Conservation (phyloP, 2,113 vertebrate genomes). For the Tupaia tana region DNA sequence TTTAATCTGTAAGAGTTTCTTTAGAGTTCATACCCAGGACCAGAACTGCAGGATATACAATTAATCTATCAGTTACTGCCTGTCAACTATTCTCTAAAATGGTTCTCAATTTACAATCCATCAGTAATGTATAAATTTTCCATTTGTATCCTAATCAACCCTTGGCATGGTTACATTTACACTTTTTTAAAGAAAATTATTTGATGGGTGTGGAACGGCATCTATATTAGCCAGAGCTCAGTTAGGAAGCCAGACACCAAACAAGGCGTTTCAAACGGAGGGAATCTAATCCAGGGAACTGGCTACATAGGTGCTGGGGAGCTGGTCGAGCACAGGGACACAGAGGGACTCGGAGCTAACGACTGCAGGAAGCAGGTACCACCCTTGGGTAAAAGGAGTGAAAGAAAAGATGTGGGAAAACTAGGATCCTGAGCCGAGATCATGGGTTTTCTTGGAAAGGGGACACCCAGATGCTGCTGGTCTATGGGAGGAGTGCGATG, state of each 20-base stretch:
- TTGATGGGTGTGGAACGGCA: not conserved
- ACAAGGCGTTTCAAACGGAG: conserved; percentile 23
- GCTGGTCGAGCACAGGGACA: not conserved
- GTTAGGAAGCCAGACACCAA: not conserved
- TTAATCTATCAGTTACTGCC: conserved; percentile 16
- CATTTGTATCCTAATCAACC: conserved; percentile 14
- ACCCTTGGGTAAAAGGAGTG: not conserved
- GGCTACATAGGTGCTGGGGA: not conserved
- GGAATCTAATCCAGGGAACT: not conserved
- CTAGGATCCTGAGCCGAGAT: not conserved
- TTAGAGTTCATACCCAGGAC: conserved; percentile 4
- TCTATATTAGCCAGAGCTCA: not conserved
- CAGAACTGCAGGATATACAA: not conserved
- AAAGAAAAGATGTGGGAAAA: not conserved
- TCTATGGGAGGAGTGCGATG: not conserved
- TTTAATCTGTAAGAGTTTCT: conserved; percentile 8
- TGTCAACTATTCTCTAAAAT: conserved; percentile 46
- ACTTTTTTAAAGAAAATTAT: not conserved
- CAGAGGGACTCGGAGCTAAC: not conserved
- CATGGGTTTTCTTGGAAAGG: not conserved
- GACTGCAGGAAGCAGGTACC: not conserved
- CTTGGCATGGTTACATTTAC: not conserved
- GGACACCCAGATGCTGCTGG: not conserved
- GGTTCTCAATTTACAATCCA: conserved; percentile 21
- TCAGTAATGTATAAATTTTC: conserved; percentile 18